These are phyloP conservation scores for Acheta domesticus DNA, from an alignment of 2,888 invertebrate species.

Conservation along the genomic window DNA sequence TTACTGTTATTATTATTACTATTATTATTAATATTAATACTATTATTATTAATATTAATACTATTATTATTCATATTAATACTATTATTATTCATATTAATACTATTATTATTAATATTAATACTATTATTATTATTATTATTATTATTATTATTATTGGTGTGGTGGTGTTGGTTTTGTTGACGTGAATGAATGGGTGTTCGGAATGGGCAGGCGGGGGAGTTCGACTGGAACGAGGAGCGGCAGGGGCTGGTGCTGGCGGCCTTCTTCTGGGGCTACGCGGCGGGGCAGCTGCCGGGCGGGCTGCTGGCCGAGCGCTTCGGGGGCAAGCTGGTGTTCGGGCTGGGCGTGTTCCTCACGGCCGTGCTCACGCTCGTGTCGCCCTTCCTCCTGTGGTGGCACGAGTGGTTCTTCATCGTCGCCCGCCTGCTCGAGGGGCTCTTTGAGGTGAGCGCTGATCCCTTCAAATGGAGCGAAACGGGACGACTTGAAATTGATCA, in stretches of 20 bases:
- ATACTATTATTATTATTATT: too few species aligned
- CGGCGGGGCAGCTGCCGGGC: conserved; percentile 75
- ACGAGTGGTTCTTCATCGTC: conserved; percentile 62
- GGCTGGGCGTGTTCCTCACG: conserved; percentile 74
- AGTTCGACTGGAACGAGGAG: conserved; percentile 73
- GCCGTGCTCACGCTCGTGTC: conserved; percentile 78
- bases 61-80: too few species aligned
- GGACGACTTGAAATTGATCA: too few species aligned
- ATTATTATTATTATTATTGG: too few species aligned
- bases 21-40: too few species aligned
- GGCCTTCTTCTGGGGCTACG: conserved; percentile 80
- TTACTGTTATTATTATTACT: too few species aligned
- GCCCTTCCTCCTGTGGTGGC: conserved; percentile 71
- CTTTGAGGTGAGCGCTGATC: conserved; percentile 42
- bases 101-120: too few species aligned
- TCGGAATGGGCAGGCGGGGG: conserved; percentile 49
- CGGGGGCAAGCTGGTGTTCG: conserved; percentile 86
- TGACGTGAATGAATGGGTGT: too few species aligned
- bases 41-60: too few species aligned
- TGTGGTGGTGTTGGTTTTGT: too few species aligned
- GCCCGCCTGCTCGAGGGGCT: conserved; percentile 79
- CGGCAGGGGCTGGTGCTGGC: conserved; percentile 78
- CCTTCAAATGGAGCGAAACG: too few species aligned
- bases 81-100: too few species aligned
- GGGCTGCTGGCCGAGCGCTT: conserved; percentile 77